Evolutionary conservation across 2,888 invertebrate species (phyloP).

Genomic region (Eledone cirrhosa): DNA sequence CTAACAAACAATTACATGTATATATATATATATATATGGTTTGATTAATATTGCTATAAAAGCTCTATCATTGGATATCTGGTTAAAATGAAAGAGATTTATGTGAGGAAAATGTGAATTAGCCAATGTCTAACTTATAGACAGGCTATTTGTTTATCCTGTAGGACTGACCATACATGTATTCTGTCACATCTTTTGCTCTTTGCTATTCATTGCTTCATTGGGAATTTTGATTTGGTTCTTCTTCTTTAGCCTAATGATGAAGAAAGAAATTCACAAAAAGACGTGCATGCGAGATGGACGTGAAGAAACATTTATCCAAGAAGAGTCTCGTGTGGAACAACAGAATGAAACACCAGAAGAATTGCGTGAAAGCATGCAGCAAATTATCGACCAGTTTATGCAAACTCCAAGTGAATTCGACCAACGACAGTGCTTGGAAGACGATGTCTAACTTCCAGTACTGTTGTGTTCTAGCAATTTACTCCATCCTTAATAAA

Average conservation of each 20-base stretch:
- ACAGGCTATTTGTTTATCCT: too few relatives aligned
- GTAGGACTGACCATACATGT: too few relatives aligned
- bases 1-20: too few relatives aligned
- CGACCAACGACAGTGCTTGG: slow-evolving; percentile 38
- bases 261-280: slow-evolving; percentile 64
- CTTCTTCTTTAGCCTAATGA: slow-evolving; percentile 51
- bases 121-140: too few relatives aligned
- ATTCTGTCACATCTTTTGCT: too few relatives aligned
- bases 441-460: slow-evolving; percentile 46
- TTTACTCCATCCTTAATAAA: slow-evolving; percentile 1
- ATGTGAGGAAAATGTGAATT: too few relatives aligned
- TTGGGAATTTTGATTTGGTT: background rate
- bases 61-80: too few relatives aligned
- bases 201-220: too few relatives aligned
- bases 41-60: too few relatives aligned
- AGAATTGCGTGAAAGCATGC: slow-evolving; percentile 63
- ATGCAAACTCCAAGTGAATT: slow-evolving; percentile 55
- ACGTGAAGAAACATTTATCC: slow-evolving; percentile 69
- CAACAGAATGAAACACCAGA: slow-evolving; percentile 75
- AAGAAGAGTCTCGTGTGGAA: slow-evolving; percentile 71
- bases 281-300: slow-evolving; percentile 62
- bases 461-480: slow-evolving; percentile 6
- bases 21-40: too few relatives aligned
- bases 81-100: too few relatives aligned
- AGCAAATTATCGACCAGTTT: slow-evolving; percentile 64